Evolutionary conservation across 37 sponge, comb jelly and placozoan species (phyloP).

Genomic region (Cliona cf. orientalis): DNA sequence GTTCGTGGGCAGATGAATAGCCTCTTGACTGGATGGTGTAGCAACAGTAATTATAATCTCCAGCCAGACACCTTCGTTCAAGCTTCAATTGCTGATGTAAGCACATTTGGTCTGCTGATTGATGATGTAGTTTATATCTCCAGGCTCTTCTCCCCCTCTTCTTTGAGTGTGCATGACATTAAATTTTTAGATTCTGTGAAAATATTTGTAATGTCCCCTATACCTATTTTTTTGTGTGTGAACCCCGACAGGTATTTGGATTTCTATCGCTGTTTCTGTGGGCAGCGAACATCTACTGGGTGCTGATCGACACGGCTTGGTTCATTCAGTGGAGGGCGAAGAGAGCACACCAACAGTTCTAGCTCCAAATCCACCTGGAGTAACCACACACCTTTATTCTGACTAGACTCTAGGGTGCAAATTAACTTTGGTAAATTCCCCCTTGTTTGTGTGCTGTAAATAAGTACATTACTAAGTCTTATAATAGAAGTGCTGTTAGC

Average conservation of each 20-base stretch:
- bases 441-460: no score
- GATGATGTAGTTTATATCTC: neutral
- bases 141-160: neutral
- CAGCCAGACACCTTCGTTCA: conserved; percentile 22
- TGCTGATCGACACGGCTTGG: conserved; percentile 57
- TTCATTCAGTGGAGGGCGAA: conserved; percentile 61
- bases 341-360: no score
- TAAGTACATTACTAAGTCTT: no score
- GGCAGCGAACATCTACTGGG: conserved; percentile 73
- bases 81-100: conserved; percentile 49
- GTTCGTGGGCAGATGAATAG: neutral
- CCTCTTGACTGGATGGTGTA: neutral
- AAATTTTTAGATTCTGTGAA: no score
- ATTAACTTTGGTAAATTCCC: no score
- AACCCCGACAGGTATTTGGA: conserved; percentile 61
- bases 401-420: no score
- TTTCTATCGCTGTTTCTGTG: conserved; percentile 57
- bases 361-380: no score
- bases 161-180: no score
- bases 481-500: no score
- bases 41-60: neutral
- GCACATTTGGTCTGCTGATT: neutral
- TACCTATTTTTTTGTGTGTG: no score
- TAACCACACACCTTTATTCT: no score
- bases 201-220: no score